A percentile compares a stretch with the other conserved stretches of the same genome.
These are phyloP conservation scores for Cephonodes hylas DNA, from an alignment of 2,888 invertebrate species.

Conservation along the genomic window DNA sequence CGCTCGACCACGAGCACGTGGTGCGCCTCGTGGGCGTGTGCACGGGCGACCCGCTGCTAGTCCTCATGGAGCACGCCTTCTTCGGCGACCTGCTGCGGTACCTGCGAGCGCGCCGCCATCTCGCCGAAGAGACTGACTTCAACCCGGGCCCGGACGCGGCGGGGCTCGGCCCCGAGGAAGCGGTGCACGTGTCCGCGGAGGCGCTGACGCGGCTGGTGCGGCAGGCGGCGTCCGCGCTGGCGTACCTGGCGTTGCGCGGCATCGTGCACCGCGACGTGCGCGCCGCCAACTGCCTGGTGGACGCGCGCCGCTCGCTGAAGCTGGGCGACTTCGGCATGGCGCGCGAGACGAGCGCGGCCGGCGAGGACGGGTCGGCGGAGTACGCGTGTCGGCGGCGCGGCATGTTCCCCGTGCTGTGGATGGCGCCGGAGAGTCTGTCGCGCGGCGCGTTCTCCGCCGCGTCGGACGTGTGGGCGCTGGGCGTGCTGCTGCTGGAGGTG, in stretches of 20 bases:
- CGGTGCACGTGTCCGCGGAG: no score
- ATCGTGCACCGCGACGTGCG: background rate
- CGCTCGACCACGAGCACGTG: slow-evolving; percentile 92
- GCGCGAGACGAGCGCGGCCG: slow-evolving; percentile 24
- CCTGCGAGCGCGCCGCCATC: slow-evolving; percentile 84
- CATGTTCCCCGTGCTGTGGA: background rate
- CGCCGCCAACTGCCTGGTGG: slow-evolving; percentile 89
- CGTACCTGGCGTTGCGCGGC: background rate
- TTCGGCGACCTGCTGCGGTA: slow-evolving; percentile 94
- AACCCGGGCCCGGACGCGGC: no score
- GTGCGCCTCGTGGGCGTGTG: slow-evolving; percentile 89
- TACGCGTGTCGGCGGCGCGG: background rate
- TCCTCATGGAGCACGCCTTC: slow-evolving; percentile 95
- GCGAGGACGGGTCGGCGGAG: background rate
- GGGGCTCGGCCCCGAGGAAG: no score
- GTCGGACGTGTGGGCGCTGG: slow-evolving; percentile 90
- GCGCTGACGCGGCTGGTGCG: no score
- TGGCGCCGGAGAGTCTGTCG: background rate
- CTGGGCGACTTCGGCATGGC: no score
- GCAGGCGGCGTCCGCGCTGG: slow-evolving; percentile 48
- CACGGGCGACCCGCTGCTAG: slow-evolving; percentile 89
- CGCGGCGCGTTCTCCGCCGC: slow-evolving; percentile 9
- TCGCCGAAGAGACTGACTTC: no score
- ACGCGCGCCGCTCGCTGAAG: slow-evolving; percentile 84
- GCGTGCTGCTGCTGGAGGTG: slow-evolving; percentile 90